Percentiles rank a stretch among this genome's conserved stretches.
Conservation (phyloP, 53 echinoderm and acorn worm species). For the Echinometra lucunter region DNA sequence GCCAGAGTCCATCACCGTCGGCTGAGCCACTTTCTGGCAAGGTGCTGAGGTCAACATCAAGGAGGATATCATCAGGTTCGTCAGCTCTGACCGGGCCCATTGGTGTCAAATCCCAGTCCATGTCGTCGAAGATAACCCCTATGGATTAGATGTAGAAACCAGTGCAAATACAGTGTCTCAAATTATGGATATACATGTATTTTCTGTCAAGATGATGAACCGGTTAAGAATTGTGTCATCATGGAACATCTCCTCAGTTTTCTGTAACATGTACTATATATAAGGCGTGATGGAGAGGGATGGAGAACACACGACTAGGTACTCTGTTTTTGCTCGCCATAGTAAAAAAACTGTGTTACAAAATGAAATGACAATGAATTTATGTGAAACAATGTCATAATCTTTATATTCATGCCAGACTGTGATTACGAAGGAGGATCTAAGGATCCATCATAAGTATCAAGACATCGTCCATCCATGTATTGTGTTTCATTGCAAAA, state of each 20-base stretch:
- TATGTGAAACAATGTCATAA: neutral
- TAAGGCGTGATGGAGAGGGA: too few species aligned
- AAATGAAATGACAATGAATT: too few species aligned
- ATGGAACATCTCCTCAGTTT: too few species aligned
- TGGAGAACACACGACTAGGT: too few species aligned
- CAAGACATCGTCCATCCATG: too few species aligned
- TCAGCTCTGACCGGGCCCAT: constrained; percentile 59
- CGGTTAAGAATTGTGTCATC: neutral
- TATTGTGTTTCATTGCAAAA: neutral
- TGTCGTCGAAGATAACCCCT: constrained; percentile 84
- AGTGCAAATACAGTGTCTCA: too few species aligned
- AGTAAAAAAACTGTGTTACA: neutral
- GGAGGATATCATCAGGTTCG: constrained; percentile 66
- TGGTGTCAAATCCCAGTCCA: constrained; percentile 78
- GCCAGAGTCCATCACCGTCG: constrained; percentile 84
- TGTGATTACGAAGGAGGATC: too few species aligned
- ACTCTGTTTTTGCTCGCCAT: neutral
- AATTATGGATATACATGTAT: neutral
- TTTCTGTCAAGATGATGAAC: neutral
- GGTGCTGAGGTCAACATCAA: constrained; percentile 68
- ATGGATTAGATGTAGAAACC: neutral
- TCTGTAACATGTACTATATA: too few species aligned
- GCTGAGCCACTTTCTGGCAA: constrained; percentile 71
- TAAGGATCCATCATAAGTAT: too few species aligned
- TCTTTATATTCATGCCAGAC: too few species aligned